These are phyloP conservation scores for Clarias pachynema DNA, from an alignment of 2,797 vertebrate species.

Conservation along the genomic window DNA sequence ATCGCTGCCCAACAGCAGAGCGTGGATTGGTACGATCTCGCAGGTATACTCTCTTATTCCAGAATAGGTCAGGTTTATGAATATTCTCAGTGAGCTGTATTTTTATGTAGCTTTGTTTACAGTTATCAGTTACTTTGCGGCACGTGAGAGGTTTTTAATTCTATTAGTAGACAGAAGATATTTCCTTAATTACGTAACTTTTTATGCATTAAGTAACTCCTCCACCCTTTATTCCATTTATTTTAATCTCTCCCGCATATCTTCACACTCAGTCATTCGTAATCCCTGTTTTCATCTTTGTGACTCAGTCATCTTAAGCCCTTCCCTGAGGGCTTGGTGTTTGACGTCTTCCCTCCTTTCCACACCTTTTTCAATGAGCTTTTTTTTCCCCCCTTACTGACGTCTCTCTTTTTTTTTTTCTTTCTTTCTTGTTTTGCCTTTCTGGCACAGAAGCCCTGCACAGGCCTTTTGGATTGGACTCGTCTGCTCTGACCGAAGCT, in stretches of 20 bases:
- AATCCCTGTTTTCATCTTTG: neutral
- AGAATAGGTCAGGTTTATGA: too few relatives aligned
- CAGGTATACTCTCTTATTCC: slow-evolving; percentile 65
- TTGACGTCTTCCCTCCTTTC: slow-evolving; percentile 23
- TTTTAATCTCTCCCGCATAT: neutral
- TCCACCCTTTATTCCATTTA: slow-evolving; percentile 8
- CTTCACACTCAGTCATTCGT: slow-evolving; percentile 22
- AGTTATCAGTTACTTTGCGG: neutral
- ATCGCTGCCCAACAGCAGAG: slow-evolving; percentile 66
- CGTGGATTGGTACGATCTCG: slow-evolving; percentile 47
- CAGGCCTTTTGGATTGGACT: slow-evolving; percentile 90
- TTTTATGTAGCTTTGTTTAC: neutral
- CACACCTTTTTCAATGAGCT: slow-evolving; percentile 16
- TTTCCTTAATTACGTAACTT: neutral
- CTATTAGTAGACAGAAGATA: neutral
- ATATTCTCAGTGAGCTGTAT: neutral
- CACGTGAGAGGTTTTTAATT: neutral
- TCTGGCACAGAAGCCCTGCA: slow-evolving; percentile 88
- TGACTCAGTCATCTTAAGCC: slow-evolving; percentile 38
- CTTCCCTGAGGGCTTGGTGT: slow-evolving; percentile 24
- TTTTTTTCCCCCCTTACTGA: neutral
- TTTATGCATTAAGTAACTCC: neutral
- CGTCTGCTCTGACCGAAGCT: slow-evolving; percentile 91
- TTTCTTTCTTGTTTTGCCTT: neutral
- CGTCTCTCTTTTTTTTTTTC: neutral